These are phyloP conservation scores for Probosciger aterrimus DNA, from an alignment of 2,113 vertebrate genomes.

Conservation along the genomic window DNA sequence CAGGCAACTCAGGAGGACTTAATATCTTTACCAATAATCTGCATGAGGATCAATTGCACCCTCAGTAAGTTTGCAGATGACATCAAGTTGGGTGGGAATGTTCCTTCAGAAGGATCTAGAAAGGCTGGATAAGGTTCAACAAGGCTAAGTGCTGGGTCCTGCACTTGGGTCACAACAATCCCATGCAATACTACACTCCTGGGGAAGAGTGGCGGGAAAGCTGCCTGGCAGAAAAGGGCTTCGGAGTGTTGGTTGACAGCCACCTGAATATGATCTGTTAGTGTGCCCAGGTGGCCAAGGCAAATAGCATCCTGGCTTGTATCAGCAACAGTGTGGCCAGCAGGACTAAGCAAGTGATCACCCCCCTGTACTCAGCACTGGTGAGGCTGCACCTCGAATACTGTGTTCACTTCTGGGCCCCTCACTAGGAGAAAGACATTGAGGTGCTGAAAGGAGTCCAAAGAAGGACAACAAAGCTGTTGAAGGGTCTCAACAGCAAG, in stretches of 20 bases:
- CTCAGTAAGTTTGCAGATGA: neutral
- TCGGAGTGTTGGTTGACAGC: neutral
- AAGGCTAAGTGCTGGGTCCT: neutral
- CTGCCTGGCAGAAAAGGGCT: neutral
- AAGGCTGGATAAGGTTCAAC: neutral
- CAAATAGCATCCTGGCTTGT: neutral
- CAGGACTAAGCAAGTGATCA: neutral
- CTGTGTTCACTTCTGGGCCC: accelerated
- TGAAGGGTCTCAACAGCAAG: neutral
- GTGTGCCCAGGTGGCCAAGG: neutral
- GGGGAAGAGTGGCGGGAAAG: neutral
- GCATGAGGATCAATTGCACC: neutral
- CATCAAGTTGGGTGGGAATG: neutral
- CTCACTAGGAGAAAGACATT: neutral
- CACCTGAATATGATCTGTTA: neutral
- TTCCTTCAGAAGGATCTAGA: neutral
- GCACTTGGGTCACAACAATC: neutral
- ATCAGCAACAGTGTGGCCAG: neutral
- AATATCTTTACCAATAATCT: neutral
- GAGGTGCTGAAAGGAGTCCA: neutral
- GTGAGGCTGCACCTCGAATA: neutral
- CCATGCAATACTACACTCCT: neutral
- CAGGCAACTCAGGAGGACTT: neutral
- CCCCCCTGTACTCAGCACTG: neutral
- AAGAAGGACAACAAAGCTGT: neutral